A percentile compares a stretch with the other conserved stretches of the same genome.
Conservation (phyloP, 2,113 vertebrate species). For the Isichthys henryi region DNA sequence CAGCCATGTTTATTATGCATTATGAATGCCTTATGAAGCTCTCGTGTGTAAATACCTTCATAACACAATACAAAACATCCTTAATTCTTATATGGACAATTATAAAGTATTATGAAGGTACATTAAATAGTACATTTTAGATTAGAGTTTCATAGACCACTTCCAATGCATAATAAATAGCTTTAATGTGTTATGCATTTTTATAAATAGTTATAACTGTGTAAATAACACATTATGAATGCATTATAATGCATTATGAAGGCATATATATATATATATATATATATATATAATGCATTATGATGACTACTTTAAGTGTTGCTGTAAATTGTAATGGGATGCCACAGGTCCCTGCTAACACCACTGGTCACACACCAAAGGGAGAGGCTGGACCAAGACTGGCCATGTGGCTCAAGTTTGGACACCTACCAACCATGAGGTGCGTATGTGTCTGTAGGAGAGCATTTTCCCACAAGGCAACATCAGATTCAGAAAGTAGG, state of each 20-base stretch:
- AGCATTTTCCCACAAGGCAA: neutral
- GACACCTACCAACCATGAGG: neutral
- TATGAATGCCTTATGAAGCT: neutral
- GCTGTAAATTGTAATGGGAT: neutral
- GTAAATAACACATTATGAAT: neutral
- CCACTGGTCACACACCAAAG: neutral
- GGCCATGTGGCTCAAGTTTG: neutral
- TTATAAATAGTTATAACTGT: neutral
- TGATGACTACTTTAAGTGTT: neutral
- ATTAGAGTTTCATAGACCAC: neutral
- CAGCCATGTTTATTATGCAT: neutral
- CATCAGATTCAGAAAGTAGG: constrained; percentile 14
- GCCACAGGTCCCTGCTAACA: neutral
- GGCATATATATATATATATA: neutral
- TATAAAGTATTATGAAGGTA: neutral
- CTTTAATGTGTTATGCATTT: neutral
- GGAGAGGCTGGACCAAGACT: constrained; percentile 2
- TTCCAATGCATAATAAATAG: neutral
- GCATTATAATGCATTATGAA: neutral
- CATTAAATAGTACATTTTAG: neutral
- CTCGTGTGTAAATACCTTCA: neutral
- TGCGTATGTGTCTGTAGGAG: neutral
- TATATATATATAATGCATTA: neutral
- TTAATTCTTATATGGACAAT: neutral
- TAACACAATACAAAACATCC: neutral